Evolutionary conservation across 2,113 vertebrate species (phyloP).

Genomic region (Nothocercus nigrocapillus): DNA sequence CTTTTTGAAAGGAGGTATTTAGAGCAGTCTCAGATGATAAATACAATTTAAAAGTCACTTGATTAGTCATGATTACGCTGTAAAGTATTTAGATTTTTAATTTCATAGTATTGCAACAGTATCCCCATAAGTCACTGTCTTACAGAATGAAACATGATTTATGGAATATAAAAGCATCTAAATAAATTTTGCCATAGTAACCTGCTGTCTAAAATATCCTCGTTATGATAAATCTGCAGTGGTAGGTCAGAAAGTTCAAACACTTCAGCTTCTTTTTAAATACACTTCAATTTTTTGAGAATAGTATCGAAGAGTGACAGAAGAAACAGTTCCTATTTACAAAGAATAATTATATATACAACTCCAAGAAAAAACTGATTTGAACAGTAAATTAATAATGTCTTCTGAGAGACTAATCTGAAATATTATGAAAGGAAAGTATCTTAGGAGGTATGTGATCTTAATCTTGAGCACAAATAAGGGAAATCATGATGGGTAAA

Average conservation of each 20-base stretch:
- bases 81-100: neutral
- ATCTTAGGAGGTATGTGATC: neutral
- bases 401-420: neutral
- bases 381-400: neutral
- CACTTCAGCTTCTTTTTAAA: neutral
- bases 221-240: neutral
- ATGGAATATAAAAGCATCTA: conserved; percentile 33
- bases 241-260: neutral
- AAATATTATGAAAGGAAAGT: neutral
- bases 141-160: conserved; percentile 51
- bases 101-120: neutral
- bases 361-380: neutral
- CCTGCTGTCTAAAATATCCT: neutral
- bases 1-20: neutral
- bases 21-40: neutral
- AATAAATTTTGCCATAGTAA: conserved; percentile 17
- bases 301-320: neutral
- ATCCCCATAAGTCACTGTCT: neutral
- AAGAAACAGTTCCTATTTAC: neutral
- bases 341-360: neutral
- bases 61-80: neutral
- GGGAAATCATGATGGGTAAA: rapidly evolving
- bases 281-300: neutral
- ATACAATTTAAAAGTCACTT: neutral
- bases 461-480: neutral